Base-by-base conservation (phyloP, 30 jellyfish, hydroid and myxozoan species). In the Aurelia sp. region DNA sequence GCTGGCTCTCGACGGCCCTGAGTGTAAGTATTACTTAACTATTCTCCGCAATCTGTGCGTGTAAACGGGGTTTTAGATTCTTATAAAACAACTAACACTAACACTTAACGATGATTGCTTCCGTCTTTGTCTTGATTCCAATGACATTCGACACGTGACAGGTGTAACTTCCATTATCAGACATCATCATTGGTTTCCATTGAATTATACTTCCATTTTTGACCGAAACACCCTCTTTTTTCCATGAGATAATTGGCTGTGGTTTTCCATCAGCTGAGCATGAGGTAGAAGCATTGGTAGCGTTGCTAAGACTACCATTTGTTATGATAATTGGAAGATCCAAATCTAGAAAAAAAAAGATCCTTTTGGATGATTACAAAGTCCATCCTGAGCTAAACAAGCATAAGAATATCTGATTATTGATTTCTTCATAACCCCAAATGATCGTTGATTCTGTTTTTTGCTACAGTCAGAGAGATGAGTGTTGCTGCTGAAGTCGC, bases 251-350 rank as follows among this genome's bases (percentile, higher is more conserved):
- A 8, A 69, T 5, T 7, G 95, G 95, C 47, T 12, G 22, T 33
- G 95, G 95, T 20, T 61, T 65, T 4, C 89, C 95, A 4, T 52
- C 81, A 4, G 78, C 80, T 41, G 89, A 20, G 71, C 95, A 86
- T 35, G 51, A 30, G 15, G 63, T 20, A 10, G 72, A 21, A 4
- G 80, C 57, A 2, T 52, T 12, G n/a, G 68, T 40, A 47, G 89
- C 90, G 48, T 78, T 64, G 62, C 63, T 52, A 47, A 63, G 64
- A 21, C 19, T 40, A 1, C 84, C 41, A 15, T 19, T 51, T 17
- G 76, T 21, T 35, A 5, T 59, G 24, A 65, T 51, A 8, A 65
- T 59, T 9, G 95, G 89, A 16, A 47, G 41, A 50, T 84, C 93
- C 19, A 76, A 71, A 59, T 75, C 89, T 74, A 51, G 24, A 66